phyloP scores from a whole-genome alignment of 2,888 invertebrate species.

The Amiota minor region DNA sequence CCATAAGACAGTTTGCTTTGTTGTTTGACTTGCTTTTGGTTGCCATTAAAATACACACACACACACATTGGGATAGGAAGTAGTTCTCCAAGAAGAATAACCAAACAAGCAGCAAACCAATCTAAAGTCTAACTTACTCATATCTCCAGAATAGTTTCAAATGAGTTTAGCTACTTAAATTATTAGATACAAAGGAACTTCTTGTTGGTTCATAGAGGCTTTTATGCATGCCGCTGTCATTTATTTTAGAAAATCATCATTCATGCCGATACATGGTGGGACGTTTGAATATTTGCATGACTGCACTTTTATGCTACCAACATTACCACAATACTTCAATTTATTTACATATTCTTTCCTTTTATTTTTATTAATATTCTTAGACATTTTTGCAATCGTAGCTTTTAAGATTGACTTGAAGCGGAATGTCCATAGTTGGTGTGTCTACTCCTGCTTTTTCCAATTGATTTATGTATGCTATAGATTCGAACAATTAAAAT shows the following conservation, averaged over 20 bases:
- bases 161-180: slow-evolving; percentile 53
- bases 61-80: background rate
- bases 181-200: slow-evolving; percentile 57
- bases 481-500: slow-evolving; percentile 54
- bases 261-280: background rate
- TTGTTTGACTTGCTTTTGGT: background rate
- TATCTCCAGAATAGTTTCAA: slow-evolving; percentile 14
- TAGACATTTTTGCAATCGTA: slow-evolving; percentile 29
- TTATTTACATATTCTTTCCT: background rate
- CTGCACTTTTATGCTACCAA: background rate
- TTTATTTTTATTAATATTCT: background rate
- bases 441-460: background rate
- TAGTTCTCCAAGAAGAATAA: background rate
- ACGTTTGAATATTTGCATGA: too few species aligned
- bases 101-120: background rate
- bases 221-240: slow-evolving; percentile 33
- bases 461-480: slow-evolving; percentile 55
- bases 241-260: slow-evolving; percentile 15
- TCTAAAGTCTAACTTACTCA: background rate
- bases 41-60: slow-evolving; percentile 2
- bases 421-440: background rate
- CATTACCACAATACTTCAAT: background rate
- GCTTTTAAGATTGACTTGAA: slow-evolving; percentile 56
- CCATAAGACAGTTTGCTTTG: slow-evolving; percentile 48
- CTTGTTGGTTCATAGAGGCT: slow-evolving; percentile 45